Evolutionary conservation across 2,113 vertebrate genomes (phyloP), one percentile per base, ranked within the genome.

Genomic region (Ursus arctos): DNA sequence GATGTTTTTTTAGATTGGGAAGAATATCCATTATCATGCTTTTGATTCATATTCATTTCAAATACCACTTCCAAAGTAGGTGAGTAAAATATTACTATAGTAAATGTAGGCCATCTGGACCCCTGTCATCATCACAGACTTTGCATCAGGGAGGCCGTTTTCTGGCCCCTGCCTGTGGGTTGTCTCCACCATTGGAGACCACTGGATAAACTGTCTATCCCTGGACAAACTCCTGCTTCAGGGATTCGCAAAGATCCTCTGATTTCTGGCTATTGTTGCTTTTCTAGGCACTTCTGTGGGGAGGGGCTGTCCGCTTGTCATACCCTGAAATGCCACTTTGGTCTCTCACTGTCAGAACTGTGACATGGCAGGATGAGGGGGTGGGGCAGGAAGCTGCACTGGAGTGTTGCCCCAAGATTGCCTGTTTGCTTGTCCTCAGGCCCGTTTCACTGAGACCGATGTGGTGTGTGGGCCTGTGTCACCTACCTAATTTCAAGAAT

Each of bases 21-120:
- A 93, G 63, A 80, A 28, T 80, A 86, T n/a, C 28, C 10, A 40
- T 84, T 69, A 36, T 55, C 21, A 36, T 28, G 40, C 24, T 85
- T 90, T 53, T 79, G 26, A 92, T 71, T 91, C 28, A 49, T 57
- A 79, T 19, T 96, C 40, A 86, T 53, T 90, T 88, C 28, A 80
- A 82, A 63, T 53, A 33, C 18, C 40, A 49, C 71, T 84, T 63
- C 74, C 28, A 91, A 65, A 74, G 63, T 22, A 82, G 59, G 19
- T 59, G 18, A 74, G 19, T 65, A 88, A 86, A 74, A 51, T 40
- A 40, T 12, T 28, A 43, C 12, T 63, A 33, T 1, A 6, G 79
- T 67, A 83, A 79, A 31, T 13, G 36, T 19, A 36, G 15, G 31
- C 12, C 16, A 88, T 76, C 18, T 5, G 33, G 24, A 61, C 51